Conservation (phyloP, 2,797 vertebrate genomes). For the Myotis findleyi region DNA sequence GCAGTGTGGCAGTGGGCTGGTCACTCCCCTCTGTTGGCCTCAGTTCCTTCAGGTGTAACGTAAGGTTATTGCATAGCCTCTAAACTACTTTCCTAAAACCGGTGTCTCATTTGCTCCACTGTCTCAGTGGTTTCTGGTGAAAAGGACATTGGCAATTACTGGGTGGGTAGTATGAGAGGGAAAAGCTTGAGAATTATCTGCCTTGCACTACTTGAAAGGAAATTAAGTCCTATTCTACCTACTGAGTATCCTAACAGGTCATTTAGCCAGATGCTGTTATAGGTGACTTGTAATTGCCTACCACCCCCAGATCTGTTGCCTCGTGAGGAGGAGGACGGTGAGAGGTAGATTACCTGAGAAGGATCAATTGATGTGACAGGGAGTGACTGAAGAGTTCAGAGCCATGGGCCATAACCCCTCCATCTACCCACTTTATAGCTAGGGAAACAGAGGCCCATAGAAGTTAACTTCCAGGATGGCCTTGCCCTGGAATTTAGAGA, state of each 20-base stretch:
- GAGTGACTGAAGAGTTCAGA: not conserved
- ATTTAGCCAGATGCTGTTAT: not conserved
- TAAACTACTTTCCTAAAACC: not conserved
- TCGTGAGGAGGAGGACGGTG: not conserved
- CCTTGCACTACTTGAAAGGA: not conserved
- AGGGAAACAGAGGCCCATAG: constrained; percentile 34
- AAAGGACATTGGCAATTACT: not conserved
- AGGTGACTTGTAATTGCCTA: not conserved
- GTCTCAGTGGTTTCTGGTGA: not conserved
- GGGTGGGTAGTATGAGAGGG: not conserved
- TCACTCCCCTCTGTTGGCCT: not conserved
- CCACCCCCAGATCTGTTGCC: not conserved
- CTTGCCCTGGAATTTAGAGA: constrained; percentile 48
- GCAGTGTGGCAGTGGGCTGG: not conserved
- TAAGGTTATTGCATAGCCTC: not conserved
- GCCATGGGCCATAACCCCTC: not conserved
- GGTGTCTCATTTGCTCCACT: not conserved
- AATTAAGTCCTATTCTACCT: not conserved
- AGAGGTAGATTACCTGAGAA: not conserved
- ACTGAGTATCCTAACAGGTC: not conserved
- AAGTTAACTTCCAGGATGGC: constrained; percentile 8
- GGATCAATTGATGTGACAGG: not conserved
- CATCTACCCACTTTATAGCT: not conserved
- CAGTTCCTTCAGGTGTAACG: constrained; percentile 34
- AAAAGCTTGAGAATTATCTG: not conserved